Evolutionary conservation across 2,113 vertebrate species (phyloP).

Genomic region (Aphyosemion australe): DNA sequence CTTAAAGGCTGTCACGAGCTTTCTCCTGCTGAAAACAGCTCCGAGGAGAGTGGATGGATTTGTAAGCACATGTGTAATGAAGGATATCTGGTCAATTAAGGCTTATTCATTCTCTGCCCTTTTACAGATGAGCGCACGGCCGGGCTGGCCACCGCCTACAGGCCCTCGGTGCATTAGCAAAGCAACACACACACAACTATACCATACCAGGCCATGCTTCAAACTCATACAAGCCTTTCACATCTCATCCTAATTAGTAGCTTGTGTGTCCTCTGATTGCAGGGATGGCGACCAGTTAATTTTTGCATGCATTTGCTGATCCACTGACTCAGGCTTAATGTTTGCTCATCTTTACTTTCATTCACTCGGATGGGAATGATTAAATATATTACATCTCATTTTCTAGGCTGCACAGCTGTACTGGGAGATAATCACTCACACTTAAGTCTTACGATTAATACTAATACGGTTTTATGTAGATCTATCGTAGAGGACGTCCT

Average conservation of each 20-base stretch:
- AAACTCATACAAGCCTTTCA: constrained; percentile 49
- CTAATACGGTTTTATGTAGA: constrained; percentile 41
- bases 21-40: constrained; percentile 49
- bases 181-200: constrained; percentile 40
- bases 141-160: constrained; percentile 59
- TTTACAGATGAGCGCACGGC: constrained; percentile 68
- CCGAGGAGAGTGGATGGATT: constrained; percentile 58
- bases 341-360: constrained; percentile 54
- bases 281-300: constrained; percentile 53
- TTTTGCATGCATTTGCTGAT: constrained; percentile 37
- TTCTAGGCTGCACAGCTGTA: constrained; percentile 48
- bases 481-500: constrained; percentile 17
- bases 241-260: constrained; percentile 57
- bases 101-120: constrained; percentile 73
- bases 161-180: constrained; percentile 72
- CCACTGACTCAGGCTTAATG: constrained; percentile 39
- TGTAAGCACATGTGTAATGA: constrained; percentile 71
- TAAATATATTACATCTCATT: constrained; percentile 60
- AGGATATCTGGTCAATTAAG: constrained; percentile 76
- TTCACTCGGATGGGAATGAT: constrained; percentile 54
- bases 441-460: constrained; percentile 53
- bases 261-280: constrained; percentile 54
- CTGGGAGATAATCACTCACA: constrained; percentile 56
- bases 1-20: constrained; percentile 35
- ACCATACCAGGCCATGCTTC: constrained; percentile 46